Base-by-base conservation (phyloP, 1,140 invertebrate species). In the Mizuhopecten yessoensis region DNA sequence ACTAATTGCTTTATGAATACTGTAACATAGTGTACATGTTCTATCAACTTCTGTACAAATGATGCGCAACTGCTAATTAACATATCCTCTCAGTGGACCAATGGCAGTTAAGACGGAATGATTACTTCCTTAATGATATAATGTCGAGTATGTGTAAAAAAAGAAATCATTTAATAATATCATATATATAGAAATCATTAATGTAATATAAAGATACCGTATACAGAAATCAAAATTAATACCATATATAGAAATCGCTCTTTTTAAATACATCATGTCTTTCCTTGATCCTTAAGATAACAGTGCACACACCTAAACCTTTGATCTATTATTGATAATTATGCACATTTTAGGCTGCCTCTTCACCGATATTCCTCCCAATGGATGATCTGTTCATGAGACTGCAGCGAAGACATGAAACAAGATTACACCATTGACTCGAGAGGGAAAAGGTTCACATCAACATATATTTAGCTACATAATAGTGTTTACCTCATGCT, bases 401-500 rank as follows among this genome's bases (percentile, higher is more conserved):
- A 75, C 57, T 29, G 57, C 3, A 23, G 29, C 3, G 57, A 15
- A 45, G 17, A 75, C 57, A 75, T 17, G 20, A 29, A 29, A 75
- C 57, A 29, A 29, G 57, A 75, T 75, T 75, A 75, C 5, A 75
- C 57, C 3, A 75, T n/a, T 7, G 3, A 75, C n/a, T 29, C n/a
- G 2, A 75, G 17, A 75, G 7, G 29, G 2, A 75, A 75, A 75
- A 75, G 29, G 29, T 75, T n/a, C 57, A 75, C 23, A 75, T 75
- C 1, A 75, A 75, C 57, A 75, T 75, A 75, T 75, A 29, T 75
- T 75, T 75, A 75, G 57, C 57, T 29, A 5, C 57, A 75, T 29
- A n/a, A 75, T 75, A 75, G 57, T 75, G 57, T 75, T 75, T 75
- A 75, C 57, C 23, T 5, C 57, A 75, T n/a, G 57, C 57, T 75